Conservation (phyloP, 2,113 vertebrate genomes). For the Todiramphus saurophagus region DNA sequence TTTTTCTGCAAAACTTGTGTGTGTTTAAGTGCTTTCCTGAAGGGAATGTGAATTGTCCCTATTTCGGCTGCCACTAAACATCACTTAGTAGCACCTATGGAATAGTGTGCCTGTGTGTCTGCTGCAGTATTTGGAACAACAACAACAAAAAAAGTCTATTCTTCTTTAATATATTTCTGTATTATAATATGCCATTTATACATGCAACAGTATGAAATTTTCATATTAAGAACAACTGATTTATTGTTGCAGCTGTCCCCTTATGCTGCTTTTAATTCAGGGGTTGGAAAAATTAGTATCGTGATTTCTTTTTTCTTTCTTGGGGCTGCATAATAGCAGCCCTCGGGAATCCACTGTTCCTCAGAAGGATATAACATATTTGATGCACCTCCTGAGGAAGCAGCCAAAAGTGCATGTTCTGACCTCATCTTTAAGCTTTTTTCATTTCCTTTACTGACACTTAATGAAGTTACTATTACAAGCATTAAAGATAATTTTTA, state of each 20-base stretch:
- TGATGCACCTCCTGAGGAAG: not conserved
- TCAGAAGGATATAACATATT: not conserved
- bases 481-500: conserved; percentile 21
- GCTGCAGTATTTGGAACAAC: not conserved
- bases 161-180: not conserved
- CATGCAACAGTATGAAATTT: not conserved
- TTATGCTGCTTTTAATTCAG: not conserved
- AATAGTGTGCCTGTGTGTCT: not conserved
- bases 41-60: not conserved
- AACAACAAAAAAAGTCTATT: not conserved
- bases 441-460: conserved; percentile 18
- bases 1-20: not conserved
- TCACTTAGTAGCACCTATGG: not conserved
- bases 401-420: conserved; percentile 35
- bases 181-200: not conserved
- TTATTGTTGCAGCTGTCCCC: not conserved
- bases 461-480: conserved; percentile 46
- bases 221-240: not conserved
- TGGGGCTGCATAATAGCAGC: not conserved
- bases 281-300: not conserved
- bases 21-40: not conserved
- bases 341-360: not conserved
- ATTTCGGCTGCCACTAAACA: not conserved
- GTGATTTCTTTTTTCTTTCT: not conserved
- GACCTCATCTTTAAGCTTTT: conserved; percentile 31